These are phyloP conservation scores for Hoplostethus mediterraneus DNA, from an alignment of 2,797 vertebrate genomes.

Conservation along the genomic window DNA sequence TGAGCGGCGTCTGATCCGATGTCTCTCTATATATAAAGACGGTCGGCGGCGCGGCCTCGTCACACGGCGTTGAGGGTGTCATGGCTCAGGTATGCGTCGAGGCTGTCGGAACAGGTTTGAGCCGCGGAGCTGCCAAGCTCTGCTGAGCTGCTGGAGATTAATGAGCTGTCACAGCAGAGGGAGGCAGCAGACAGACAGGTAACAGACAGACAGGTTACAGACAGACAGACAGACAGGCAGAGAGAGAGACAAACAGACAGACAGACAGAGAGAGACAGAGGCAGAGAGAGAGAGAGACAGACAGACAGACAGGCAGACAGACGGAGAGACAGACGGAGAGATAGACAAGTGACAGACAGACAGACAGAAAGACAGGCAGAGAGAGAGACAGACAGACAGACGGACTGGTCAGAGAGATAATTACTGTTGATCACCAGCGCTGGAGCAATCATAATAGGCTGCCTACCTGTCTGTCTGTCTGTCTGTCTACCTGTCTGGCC, in stretches of 20 bases:
- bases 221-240: too few relatives aligned
- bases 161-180: constrained; percentile 74
- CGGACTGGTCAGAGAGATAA: constrained; percentile 60
- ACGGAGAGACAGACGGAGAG: too few relatives aligned
- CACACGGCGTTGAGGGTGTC: constrained; percentile 26
- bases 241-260: too few relatives aligned
- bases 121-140: constrained; percentile 43
- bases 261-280: too few relatives aligned
- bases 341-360: too few relatives aligned
- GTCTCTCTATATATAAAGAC: constrained; percentile 1
- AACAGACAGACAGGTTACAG: too few relatives aligned
- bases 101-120: constrained; percentile 70
- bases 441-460: constrained; percentile 47
- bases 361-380: too few relatives aligned
- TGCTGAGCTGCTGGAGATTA: constrained; percentile 71
- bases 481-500: background rate
- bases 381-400: too few relatives aligned
- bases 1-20: constrained; percentile 20
- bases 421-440: constrained; percentile 68
- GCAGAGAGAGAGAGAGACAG: too few relatives aligned
- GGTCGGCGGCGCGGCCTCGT: constrained; percentile 8
- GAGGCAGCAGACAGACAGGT: constrained; percentile 46
- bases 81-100: constrained; percentile 66
- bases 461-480: constrained; percentile 28
- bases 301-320: too few relatives aligned